Evolutionary conservation across 2,113 vertebrate genomes (phyloP), one percentile per base, ranked within the genome.

Genomic region (Forbesichthys agassizii): DNA sequence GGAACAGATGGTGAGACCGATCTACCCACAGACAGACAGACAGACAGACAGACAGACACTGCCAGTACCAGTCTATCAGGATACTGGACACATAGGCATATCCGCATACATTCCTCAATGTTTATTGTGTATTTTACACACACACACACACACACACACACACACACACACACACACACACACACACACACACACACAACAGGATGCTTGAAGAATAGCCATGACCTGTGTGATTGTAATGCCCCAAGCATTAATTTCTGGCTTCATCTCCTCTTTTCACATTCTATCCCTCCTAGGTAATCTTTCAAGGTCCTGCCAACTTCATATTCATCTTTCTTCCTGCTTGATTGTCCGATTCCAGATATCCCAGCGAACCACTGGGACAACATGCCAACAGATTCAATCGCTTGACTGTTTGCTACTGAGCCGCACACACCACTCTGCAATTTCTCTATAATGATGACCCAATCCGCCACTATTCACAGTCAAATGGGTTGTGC

Each of bases 1-100:
- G 77, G 84, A 91, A 84, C 90, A 92, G 89, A 92, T 92, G 91
- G 90, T 80, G 80, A 84, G 88, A 86, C 80, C 66, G 75, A 83
- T 84, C 83, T 77, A 80, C 51, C 49, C 82, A 83, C 82, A 88
- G 85, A 86, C 86, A 82, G 76, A 64, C 82, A 88, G 85, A n/a
- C n/a, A n/a, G n/a, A n/a, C 73, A 84, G 20, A 27, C 82, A 88
- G 85, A 86, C 86, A 82, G 76, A 64, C 73, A 84, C 85, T 88
- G 88, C 84, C 84, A 89, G 75, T 75, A 85, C 73, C 54, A 61
- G 71, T 33, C 81, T 73, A 81, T 27, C 27, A 27, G 27, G 78
- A 73, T 71, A 70, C 79, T 63, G 49, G 9, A 64, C 60, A 54
- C n/a, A 47, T 59, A 57, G 18, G 71, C 53, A 67, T 62, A 36